Base-by-base conservation (phyloP, 1,140 invertebrate genomes). In the Limonius californicus region DNA sequence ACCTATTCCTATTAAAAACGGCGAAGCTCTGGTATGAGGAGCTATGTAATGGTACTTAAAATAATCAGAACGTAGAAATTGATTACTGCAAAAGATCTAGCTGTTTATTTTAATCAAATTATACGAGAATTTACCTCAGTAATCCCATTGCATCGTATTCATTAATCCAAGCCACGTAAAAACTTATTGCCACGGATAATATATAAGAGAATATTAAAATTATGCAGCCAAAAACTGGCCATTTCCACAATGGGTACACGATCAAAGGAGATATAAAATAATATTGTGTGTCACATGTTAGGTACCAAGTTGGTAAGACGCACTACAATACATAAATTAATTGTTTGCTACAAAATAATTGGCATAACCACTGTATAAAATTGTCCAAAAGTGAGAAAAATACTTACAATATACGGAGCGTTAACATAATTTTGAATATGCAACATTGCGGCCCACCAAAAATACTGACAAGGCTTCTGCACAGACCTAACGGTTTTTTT, bases 271-370 rank as follows among this genome's bases (percentile, higher is more conserved):
- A 78, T 0, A 85, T 63, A n/a, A 82, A 72, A 69, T 84, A 87
- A 61, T 86, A 80, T 65, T 86, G 84, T 74, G 85, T 83, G 66
- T 89, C 87, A 60, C 82, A 81, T 1, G 85, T 82, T 61, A 88
- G 69, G 67, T 87, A 89, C 86, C 86, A 88, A 0, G 82, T 77
- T 79, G 84, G 85, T 7, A 80, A 79, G 76, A 87, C 79, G 68
- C 86, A 87, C 84, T 81, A 63, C 47, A 78, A 68, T 57, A 61
- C 16, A 54, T 57, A 14, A 35, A 59, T 42, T 43, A 61, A 0
- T 57, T 39, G 19, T 35, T 35, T 35, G 32, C 32, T 59, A 65
- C 63, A 61, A 56, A 50, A 62, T 57, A 32, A 16, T 16, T n/a
- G n/a, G n/a, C n/a, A n/a, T n/a, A n/a, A n/a, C n/a, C n/a, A n/a